Evolutionary conservation across 2,888 invertebrate species (phyloP).

Genomic region (Plusia festucae): DNA sequence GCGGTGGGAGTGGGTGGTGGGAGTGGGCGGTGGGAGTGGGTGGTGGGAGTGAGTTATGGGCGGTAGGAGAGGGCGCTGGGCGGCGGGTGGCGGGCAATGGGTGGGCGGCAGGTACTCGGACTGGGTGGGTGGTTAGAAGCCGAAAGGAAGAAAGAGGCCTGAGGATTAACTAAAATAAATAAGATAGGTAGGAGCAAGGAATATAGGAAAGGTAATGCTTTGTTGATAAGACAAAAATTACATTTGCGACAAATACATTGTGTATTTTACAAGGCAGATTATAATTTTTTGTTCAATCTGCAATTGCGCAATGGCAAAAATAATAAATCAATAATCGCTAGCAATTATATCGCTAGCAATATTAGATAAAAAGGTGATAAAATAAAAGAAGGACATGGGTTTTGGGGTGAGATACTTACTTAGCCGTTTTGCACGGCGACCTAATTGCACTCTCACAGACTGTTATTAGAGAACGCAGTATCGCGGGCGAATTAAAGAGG

Average conservation of each 20-base stretch:
- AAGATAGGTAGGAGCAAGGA: neutral
- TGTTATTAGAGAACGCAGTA: constrained; percentile 10
- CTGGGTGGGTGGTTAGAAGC: neutral
- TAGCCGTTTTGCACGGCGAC: neutral
- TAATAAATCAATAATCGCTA: neutral
- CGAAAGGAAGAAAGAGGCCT: neutral
- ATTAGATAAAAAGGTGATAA: neutral
- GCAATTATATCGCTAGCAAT: neutral
- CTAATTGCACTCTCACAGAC: constrained; percentile 18
- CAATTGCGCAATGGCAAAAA: neutral
- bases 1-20: neutral
- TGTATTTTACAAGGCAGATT: neutral
- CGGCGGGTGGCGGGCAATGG: neutral
- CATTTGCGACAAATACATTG: too few relatives aligned
- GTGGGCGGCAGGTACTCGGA: neutral
- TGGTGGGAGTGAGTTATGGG: neutral
- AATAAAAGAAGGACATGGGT: neutral
- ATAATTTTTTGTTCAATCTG: neutral
- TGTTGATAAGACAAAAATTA: neutral
- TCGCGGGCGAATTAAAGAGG: constrained; percentile 10
- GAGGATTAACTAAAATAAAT: neutral
- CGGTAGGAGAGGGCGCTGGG: neutral
- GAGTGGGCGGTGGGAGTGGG: neutral
- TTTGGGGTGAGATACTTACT: constrained; percentile 28
- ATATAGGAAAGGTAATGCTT: neutral